phyloP scores from a whole-genome alignment of 1,140 invertebrate genomes.

The Heliconius himera region DNA sequence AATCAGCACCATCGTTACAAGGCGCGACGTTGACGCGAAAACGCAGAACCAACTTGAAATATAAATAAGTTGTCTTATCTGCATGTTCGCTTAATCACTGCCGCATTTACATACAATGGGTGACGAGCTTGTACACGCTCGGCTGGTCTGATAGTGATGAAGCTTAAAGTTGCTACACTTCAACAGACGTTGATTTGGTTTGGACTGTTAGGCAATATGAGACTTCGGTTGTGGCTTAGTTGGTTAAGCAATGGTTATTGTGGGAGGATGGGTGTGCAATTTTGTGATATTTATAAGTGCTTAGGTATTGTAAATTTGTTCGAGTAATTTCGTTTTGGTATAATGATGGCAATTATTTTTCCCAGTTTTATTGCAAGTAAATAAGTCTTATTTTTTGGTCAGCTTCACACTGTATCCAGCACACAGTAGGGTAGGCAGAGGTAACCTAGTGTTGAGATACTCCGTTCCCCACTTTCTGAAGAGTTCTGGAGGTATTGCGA shows the following conservation, averaged over 20 bases:
- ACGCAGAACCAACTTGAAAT: background rate
- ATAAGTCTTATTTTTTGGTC: no score
- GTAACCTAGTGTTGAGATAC: no score
- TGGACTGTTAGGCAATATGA: conserved; percentile 39
- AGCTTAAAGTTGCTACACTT: conserved; percentile 41
- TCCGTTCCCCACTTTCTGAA: no score
- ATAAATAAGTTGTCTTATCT: conserved; percentile 33
- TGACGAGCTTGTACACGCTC: conserved; percentile 41
- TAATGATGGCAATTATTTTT: no score
- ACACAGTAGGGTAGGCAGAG: no score
- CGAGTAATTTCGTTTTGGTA: no score
- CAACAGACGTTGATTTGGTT: conserved; percentile 16
- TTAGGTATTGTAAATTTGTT: background rate
- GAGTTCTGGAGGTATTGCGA: no score
- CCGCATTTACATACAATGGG: conserved; percentile 46
- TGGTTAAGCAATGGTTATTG: background rate
- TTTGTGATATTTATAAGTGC: background rate
- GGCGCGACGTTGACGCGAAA: background rate
- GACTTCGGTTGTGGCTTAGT: background rate
- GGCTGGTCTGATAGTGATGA: conserved; percentile 46
- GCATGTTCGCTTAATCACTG: conserved; percentile 35
- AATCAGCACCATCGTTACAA: background rate
- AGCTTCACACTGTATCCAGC: no score
- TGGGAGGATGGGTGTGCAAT: background rate
- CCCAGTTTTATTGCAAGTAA: no score